Base-by-base conservation (phyloP, 2,113 vertebrate species). In the Microcebus tavaratra region DNA sequence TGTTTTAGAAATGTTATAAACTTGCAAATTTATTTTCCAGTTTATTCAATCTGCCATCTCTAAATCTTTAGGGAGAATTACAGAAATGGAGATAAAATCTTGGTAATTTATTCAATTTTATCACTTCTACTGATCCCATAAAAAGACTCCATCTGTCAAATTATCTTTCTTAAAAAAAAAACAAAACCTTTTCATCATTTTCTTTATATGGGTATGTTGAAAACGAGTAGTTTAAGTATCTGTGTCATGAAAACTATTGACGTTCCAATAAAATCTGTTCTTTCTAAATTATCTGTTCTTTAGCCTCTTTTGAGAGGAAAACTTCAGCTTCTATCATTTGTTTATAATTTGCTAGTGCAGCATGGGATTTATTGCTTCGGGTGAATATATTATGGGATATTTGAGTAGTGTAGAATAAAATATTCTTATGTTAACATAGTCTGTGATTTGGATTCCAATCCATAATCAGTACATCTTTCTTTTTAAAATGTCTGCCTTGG, bases 121-220 rank as follows among this genome's bases (percentile, higher is more conserved):
- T 97, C 98, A 98, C 97, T 98, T 98, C 90, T 93, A 96, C 97
- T 95, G 95, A 97, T 97, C 90, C 97, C 96, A 98, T 97, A 98
- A 98, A 98, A 98, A 97, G 97, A 96, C 88, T 97, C 97, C 97
- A 98, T 98, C 97, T 98, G 98, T 98, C 97, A 97, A 98, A 98
- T 98, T 98, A 98, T 98, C 96, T 96, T 98, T 97, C 85, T 90
- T 89, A 95, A 39, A 94, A 72, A 95, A 93, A 94, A 45, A 96
- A 34, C 83, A 36, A 94, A 94, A 63, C 45, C 80, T 95, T 97
- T 98, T 98, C 92, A 97, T 97, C 97, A 97, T 97, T 95, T 97
- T 98, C 95, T 98, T 98, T 97, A 92, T 95, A 97, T 90, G 96
- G 92, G 39, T 90, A 90, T 91, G 96, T 90, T 96, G 95, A 95